These are phyloP conservation scores for Lota lota DNA, from an alignment of 2,113 vertebrate genomes.

Conservation along the genomic window DNA sequence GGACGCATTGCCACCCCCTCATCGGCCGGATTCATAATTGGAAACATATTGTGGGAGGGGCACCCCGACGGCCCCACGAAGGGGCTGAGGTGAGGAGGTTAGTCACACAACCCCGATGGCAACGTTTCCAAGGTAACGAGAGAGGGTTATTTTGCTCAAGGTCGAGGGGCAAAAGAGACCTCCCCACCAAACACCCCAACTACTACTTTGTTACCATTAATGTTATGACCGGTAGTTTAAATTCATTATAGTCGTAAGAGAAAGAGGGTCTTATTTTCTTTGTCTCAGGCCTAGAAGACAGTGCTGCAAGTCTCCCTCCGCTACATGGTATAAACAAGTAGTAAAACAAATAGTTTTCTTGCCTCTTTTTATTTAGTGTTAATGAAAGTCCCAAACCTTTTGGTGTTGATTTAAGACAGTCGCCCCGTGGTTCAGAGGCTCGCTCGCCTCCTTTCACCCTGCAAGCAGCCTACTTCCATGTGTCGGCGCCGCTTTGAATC, in stretches of 20 bases:
- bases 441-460: conserved; percentile 27
- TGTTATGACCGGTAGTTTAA: conserved; percentile 19
- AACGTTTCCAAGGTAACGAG: conserved; percentile 15
- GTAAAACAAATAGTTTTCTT: too few relatives aligned
- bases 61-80: conserved; percentile 22
- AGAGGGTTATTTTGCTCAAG: conserved; percentile 16
- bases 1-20: conserved; percentile 31
- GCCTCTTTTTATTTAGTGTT: not conserved
- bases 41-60: conserved; percentile 81
- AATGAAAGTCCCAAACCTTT: not conserved
- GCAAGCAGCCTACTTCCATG: conserved; percentile 27
- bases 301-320: too few relatives aligned
- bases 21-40: conserved; percentile 83
- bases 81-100: conserved; percentile 33
- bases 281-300: too few relatives aligned
- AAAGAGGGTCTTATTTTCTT: too few relatives aligned
- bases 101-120: conserved; percentile 42
- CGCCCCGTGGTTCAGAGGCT: conserved; percentile 21
- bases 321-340: too few relatives aligned
- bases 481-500: conserved; percentile 45
- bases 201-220: not conserved
- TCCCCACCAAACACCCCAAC: conserved; percentile 9
- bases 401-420: conserved; percentile 41
- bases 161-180: not conserved
- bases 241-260: not conserved